Base-by-base conservation (phyloP, 2,888 invertebrate genomes). In the Calephelis perditalis region DNA sequence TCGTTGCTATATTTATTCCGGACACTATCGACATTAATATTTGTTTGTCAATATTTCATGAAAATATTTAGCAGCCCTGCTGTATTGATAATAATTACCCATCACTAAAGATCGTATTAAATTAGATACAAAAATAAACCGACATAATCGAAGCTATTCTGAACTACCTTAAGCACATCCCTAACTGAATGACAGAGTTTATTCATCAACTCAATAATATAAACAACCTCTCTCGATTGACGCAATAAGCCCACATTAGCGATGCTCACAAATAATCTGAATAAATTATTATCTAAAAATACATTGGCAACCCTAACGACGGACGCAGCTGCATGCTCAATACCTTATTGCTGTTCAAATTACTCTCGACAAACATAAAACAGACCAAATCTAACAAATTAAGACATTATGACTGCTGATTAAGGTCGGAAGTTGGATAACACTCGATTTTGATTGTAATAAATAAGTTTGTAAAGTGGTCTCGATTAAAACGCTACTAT, bases 261-360 rank as follows among this genome's bases (percentile, higher is more conserved):
- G 35, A 26, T 52, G 71, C 74, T 70, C 63, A 57, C 65, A 62
- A 80, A 79, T 85, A 85, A 85, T 84, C 82, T 77, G 73, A 76
- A 81, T 79, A 82, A 80, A 84, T 84, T 76, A 75, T 74, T 74
- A 63, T 78, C 85, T 83, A 82, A 80, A 86, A 80, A 86, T 86
- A 87, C 77, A 71, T 81, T 85, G 84, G 79, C 86, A 88, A 74
- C 87, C 88, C 86, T 87, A 77, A 68, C 70, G 76, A 75, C 70
- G 72, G 73, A 73, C 73, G 80, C 88, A 88, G 88, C 87, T 88
- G 88, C 84, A 81, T 55, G 63, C 64, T 80, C 81, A 80, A 84
- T 86, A 86, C 80, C 84, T 83, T 85, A 84, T 83, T 79, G 79
- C 82, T 81, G 81, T 78, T 80, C 77, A 75, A 80, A 81, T 77